Evolutionary conservation across 1,140 invertebrate genomes (phyloP), one percentile per base, ranked within the genome.

Genomic region (Pollicipes pollicipes): DNA sequence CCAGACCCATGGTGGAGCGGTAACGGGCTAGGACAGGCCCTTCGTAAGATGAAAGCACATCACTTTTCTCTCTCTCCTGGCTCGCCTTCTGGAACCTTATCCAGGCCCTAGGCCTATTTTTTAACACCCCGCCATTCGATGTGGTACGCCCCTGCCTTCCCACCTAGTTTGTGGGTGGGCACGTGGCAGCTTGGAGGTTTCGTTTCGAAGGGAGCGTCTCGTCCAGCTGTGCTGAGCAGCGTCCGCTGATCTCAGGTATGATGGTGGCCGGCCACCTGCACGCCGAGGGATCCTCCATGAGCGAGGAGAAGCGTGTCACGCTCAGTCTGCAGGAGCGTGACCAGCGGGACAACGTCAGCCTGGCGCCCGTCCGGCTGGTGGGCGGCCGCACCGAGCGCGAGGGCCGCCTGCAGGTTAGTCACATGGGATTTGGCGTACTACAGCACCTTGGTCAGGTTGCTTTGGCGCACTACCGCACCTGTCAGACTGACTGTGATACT

Each of bases 221-320:
- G n/a, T n/a, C n/a, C n/a, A n/a, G n/a, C n/a, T n/a, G n/a, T n/a
- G n/a, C n/a, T n/a, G n/a, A n/a, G n/a, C n/a, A n/a, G n/a, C n/a
- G n/a, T 35, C 6, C 17, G 35, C 35, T 17, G 17, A 8, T 6
- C 24, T 24, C 28, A 66, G 64, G 97, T n/a, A 94, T 99, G 84
- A 95, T 99, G 88, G 88, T 98, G 4, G 92, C 93, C 58, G 95
- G 95, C 13, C 87, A 88, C 77, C 78, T 98, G 35, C 90, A 94
- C 73, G 80, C 76, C 24, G 76, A 76, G 69, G 76, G 76, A 3
- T 73, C 73, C 3, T 66, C 64, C 3, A 27, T 66, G 64, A 29
- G 27, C 10, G 27, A 27, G n/a, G 28, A 66, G n/a, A 66, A 66
- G 17, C 64, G 64, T 17, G 64, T 66, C n/a, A 66, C 64, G 1